Conservation (phyloP, 2,888 invertebrate genomes). For the Tetragonisca angustula region DNA sequence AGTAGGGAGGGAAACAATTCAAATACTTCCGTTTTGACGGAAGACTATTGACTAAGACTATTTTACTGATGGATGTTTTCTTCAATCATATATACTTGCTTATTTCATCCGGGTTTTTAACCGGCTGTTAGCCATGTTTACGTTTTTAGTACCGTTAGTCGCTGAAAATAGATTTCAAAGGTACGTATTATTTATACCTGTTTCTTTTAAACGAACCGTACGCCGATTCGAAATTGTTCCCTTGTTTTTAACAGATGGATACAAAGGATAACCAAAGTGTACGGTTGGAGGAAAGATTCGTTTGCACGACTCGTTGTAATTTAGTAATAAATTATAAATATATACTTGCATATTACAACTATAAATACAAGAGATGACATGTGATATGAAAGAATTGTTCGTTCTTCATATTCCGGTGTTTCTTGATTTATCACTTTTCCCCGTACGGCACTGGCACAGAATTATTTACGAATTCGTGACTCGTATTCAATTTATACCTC, state of each 20-base stretch:
- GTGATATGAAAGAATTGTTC: slow-evolving; percentile 50
- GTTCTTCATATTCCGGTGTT: slow-evolving; percentile 39
- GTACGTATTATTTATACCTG: slow-evolving; percentile 11
- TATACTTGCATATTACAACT: slow-evolving; percentile 64
- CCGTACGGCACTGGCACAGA: slow-evolving; percentile 43
- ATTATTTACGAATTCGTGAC: slow-evolving; percentile 16
- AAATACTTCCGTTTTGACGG: not conserved
- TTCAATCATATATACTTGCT: not conserved
- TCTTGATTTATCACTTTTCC: slow-evolving; percentile 18
- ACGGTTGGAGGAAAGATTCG: slow-evolving; percentile 17
- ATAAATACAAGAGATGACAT: slow-evolving; percentile 68
- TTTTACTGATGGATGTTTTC: not conserved
- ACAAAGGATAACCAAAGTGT: no score
- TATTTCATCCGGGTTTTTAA: not conserved
- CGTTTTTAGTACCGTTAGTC: slow-evolving; percentile 44
- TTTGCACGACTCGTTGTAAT: slow-evolving; percentile 46
- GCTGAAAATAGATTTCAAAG: slow-evolving; percentile 49
- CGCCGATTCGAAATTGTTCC: not conserved
- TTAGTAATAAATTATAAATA: slow-evolving; percentile 73
- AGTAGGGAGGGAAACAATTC: not conserved
- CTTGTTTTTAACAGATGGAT: not conserved
- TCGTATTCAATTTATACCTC: not conserved
- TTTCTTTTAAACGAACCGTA: not conserved
- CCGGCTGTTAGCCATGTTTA: not conserved
- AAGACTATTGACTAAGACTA: not conserved